Percentiles rank a stretch among this genome's conserved stretches.
These are phyloP conservation scores for Caenorhabditis japonica DNA, from an alignment of 2,888 invertebrate genomes.

Conservation along the genomic window DNA sequence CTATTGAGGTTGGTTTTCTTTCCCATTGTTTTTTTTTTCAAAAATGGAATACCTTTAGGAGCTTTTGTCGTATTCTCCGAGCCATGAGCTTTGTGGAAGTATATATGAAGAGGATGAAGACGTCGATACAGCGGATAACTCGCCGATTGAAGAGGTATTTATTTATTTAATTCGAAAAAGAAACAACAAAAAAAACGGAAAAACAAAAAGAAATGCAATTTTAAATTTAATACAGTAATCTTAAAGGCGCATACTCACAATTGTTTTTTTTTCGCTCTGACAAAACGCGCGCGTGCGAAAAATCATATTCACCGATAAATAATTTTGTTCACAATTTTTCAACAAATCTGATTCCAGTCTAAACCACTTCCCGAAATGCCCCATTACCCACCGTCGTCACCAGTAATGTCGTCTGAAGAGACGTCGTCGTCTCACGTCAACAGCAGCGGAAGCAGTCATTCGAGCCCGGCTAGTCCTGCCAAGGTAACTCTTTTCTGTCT, in stretches of 20 bases:
- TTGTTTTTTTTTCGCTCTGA: neutral
- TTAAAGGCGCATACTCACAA: neutral
- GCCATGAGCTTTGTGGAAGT: slow-evolving; percentile 48
- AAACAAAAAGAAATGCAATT: too few species aligned
- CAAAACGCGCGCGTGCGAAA: neutral
- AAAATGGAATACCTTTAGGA: slow-evolving; percentile 26
- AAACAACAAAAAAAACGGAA: neutral
- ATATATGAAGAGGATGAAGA: slow-evolving; percentile 52
- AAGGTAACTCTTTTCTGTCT: slow-evolving; percentile 7
- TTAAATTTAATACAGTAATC: neutral
- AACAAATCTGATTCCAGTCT: slow-evolving; percentile 10
- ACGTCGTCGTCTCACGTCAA: slow-evolving; percentile 23
- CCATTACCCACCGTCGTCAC: slow-evolving; percentile 7
- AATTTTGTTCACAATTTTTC: neutral
- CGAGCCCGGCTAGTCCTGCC: slow-evolving; percentile 34
- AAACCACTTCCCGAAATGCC: slow-evolving; percentile 19
- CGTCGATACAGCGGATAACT: slow-evolving; percentile 20
- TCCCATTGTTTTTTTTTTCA: neutral
- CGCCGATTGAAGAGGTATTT: slow-evolving; percentile 44
- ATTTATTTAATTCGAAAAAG: neutral
- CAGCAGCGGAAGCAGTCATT: slow-evolving; percentile 40
- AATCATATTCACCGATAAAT: too few species aligned
- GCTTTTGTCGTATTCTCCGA: slow-evolving; percentile 39
- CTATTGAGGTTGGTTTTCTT: slow-evolving; percentile 33
- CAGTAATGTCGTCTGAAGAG: slow-evolving; percentile 32